Percentiles rank a stretch among this genome's conserved stretches.
Conservation (phyloP, 2,113 vertebrate genomes). For the Austrofundulus limnaeus region DNA sequence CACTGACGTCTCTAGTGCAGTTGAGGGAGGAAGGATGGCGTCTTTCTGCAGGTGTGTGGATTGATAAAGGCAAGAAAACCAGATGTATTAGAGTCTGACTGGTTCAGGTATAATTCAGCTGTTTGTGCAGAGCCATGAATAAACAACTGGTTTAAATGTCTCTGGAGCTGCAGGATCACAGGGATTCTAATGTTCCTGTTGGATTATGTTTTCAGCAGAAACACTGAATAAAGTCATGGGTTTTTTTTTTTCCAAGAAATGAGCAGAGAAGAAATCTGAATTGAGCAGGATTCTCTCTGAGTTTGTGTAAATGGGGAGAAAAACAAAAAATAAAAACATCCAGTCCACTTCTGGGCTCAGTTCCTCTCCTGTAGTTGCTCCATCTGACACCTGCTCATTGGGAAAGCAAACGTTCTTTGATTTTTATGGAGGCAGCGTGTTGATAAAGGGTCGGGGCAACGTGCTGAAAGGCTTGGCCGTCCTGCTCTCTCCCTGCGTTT, state of each 20-base stretch:
- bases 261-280: conserved; percentile 6
- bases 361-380: conserved; percentile 1
- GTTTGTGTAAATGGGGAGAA: conserved; percentile 4
- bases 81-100: no score
- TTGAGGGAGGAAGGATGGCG: neutral
- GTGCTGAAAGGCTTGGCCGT: conserved; percentile 28
- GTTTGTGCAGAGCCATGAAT: neutral
- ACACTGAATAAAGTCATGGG: conserved; percentile 7
- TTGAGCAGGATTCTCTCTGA: neutral
- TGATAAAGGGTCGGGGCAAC: conserved; percentile 61
- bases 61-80: neutral
- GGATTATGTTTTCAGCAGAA: neutral
- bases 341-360: neutral
- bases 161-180: neutral
- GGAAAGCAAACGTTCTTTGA: conserved; percentile 74
- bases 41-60: neutral
- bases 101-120: neutral
- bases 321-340: conserved; percentile 1
- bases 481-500: conserved; percentile 50
- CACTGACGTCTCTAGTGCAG: neutral
- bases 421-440: conserved; percentile 67
- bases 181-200: neutral
- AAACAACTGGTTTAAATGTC: neutral
- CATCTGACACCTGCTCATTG: conserved; percentile 73
- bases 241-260: neutral